These are phyloP conservation scores for Ceratoteleas bidentatus DNA, from an alignment of 1,140 invertebrate species.

Conservation along the genomic window DNA sequence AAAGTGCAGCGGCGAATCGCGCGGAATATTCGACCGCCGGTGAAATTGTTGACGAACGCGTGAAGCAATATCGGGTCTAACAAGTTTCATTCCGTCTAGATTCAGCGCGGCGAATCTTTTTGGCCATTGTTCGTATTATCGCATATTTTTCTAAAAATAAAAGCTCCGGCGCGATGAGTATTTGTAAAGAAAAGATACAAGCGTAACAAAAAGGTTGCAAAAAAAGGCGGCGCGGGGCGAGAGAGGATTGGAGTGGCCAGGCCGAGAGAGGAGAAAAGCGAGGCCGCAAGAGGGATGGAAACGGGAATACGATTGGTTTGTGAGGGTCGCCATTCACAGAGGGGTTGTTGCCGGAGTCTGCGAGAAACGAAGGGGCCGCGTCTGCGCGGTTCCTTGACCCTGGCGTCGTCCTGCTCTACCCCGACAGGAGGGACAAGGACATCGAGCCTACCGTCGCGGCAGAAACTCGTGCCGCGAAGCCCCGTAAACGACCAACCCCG, in stretches of 20 bases:
- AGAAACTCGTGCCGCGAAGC: conserved; percentile 60
- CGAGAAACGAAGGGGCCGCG: conserved; percentile 67
- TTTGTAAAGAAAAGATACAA: conserved; percentile 38
- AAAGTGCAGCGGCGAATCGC: no score
- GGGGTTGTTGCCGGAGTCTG: conserved; percentile 78
- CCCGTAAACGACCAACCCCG: conserved; percentile 75
- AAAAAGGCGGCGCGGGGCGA: conserved; percentile 38
- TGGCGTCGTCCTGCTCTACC: conserved; percentile 68
- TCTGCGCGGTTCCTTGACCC: conserved; percentile 80
- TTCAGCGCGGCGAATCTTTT: no score
- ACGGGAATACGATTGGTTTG: conserved; percentile 82
- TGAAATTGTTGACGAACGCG: no score
- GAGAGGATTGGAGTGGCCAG: conserved; percentile 68
- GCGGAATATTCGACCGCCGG: no score
- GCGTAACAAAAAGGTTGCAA: conserved; percentile 9
- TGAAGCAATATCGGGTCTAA: no score
- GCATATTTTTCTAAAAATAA: conserved; percentile 59
- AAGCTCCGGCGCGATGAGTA: conserved; percentile 44
- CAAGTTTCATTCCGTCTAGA: no score
- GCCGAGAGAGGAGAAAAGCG: conserved; percentile 70
- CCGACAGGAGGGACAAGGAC: conserved; percentile 62
- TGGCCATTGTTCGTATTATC: conserved; percentile 48
- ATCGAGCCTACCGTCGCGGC: conserved; percentile 59
- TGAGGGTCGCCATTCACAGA: conserved; percentile 80
- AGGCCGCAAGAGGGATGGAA: conserved; percentile 79